phyloP scores from a whole-genome alignment of 2,797 vertebrate species.

The Fratercula arctica region DNA sequence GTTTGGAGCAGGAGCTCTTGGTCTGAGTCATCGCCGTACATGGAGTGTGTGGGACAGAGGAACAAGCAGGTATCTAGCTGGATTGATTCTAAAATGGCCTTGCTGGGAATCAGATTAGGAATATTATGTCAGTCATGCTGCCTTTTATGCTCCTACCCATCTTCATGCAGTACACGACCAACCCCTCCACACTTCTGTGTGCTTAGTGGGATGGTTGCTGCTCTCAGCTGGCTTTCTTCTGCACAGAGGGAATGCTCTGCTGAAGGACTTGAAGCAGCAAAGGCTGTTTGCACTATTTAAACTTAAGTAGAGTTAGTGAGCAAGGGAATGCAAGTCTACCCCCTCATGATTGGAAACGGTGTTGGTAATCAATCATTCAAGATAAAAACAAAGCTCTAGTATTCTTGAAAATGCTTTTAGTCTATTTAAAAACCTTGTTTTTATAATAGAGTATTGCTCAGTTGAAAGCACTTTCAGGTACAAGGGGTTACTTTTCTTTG shows the following conservation, averaged over 20 bases:
- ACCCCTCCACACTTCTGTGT: neutral
- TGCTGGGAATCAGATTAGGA: neutral
- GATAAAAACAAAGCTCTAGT: neutral
- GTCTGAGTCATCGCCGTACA: neutral
- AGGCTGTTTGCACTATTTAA: neutral
- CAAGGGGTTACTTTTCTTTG: slow-evolving; percentile 16
- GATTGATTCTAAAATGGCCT: neutral
- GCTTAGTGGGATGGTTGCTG: neutral
- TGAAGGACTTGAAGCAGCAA: neutral
- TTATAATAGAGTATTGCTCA: neutral
- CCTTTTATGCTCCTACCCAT: neutral
- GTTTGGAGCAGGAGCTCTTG: neutral
- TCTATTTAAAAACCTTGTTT: neutral
- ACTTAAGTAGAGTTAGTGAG: neutral
- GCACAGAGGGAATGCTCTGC: neutral
- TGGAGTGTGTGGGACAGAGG: neutral
- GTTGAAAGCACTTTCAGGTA: slow-evolving; percentile 11
- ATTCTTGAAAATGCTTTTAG: neutral
- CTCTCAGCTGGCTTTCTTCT: neutral
- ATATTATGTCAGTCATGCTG: neutral
- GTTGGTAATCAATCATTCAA: neutral
- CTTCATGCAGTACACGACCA: neutral
- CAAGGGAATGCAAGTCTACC: neutral
- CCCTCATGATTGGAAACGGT: neutral
- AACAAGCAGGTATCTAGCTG: neutral